Evolutionary conservation across 1,140 invertebrate species (phyloP).

Genomic region (Prorops nasuta): DNA sequence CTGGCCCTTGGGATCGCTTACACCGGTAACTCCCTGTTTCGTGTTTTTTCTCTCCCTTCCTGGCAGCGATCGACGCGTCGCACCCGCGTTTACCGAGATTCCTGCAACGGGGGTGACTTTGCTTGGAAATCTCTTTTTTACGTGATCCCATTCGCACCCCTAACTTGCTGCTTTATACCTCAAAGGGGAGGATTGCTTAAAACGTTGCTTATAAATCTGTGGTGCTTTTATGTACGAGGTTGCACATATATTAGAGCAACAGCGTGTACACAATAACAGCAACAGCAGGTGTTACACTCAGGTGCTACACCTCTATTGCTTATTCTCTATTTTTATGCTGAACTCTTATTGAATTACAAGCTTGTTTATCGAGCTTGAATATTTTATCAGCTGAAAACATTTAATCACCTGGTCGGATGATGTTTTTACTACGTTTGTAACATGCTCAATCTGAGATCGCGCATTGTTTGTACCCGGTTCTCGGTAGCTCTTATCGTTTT

Average conservation of each 20-base stretch:
- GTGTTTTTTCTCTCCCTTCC: conserved; percentile 1
- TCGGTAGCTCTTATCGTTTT: too few relatives aligned
- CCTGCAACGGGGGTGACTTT: conserved; percentile 12
- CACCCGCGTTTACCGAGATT: conserved; percentile 4
- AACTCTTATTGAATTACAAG: too few relatives aligned
- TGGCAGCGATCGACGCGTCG: conserved; percentile 10
- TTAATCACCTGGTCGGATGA: too few relatives aligned
- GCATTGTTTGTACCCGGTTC: too few relatives aligned
- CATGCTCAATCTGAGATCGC: too few relatives aligned
- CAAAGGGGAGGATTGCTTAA: conserved; percentile 30
- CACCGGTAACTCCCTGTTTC: conserved; percentile 13
- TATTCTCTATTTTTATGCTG: too few relatives aligned
- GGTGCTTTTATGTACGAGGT: background rate
- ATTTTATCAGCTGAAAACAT: background rate
- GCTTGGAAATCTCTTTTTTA: conserved; percentile 52
- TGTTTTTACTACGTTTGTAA: too few relatives aligned
- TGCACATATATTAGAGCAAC: too few relatives aligned
- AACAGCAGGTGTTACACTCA: too few relatives aligned
- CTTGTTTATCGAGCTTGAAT: background rate
- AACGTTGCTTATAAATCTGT: conserved; percentile 5
- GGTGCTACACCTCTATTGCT: too few relatives aligned
- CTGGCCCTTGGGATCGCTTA: conserved; percentile 50
- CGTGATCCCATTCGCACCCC: conserved; percentile 43
- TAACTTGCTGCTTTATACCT: conserved; percentile 38
- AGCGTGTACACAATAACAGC: too few relatives aligned